Base-by-base conservation (phyloP, 2,888 invertebrate species). In the Epirrhoe alternata region DNA sequence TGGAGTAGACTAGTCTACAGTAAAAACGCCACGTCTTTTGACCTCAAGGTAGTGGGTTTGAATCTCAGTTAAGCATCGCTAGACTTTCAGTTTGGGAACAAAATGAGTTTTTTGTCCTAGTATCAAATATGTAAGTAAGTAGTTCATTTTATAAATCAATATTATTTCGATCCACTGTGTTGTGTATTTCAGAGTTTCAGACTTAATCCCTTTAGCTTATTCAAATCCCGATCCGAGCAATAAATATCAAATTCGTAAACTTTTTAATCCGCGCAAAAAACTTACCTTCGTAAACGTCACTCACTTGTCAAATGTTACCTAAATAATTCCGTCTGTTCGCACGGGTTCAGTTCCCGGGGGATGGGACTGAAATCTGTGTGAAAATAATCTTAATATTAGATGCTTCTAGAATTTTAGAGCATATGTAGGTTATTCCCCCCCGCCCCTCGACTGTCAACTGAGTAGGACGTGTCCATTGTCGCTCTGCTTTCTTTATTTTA, bases 301-400 rank as follows among this genome's bases (percentile, higher is more conserved):
- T 42, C 38, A 42, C 38, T 12, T 42, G 38, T 42, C 38, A 42
- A 42, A 42, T 42, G 38, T 42, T 4, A 12, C 5, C 38, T 5
- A 12, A 42, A 42, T 42, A 42, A 42, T 42, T 42, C 12, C 38
- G 10, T 42, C 35, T 38, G 35, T 42, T 42, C 38, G 38, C 12
- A 42, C 38, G 38, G 38, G 38, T 42, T 42, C 38, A 12, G 12
- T 12, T 42, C 38, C 38, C 38, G 38, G 3, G 38, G 38, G 38
- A 3, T 24, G 24, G 38, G 35, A 38, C 10, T 12, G 38, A 42
- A 42, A 42, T 42, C 38, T 42, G 12, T 33, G 33, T 12, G 38
- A 42, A 42, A 42, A 42, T 42, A 42, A 42, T 42, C 38, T 42
- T 42, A 42, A 42, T 42, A 42, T 42, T 42, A 42, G 38, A 42